Conservation (phyloP, 2,797 vertebrate genomes). For the Choloepus didactylus region DNA sequence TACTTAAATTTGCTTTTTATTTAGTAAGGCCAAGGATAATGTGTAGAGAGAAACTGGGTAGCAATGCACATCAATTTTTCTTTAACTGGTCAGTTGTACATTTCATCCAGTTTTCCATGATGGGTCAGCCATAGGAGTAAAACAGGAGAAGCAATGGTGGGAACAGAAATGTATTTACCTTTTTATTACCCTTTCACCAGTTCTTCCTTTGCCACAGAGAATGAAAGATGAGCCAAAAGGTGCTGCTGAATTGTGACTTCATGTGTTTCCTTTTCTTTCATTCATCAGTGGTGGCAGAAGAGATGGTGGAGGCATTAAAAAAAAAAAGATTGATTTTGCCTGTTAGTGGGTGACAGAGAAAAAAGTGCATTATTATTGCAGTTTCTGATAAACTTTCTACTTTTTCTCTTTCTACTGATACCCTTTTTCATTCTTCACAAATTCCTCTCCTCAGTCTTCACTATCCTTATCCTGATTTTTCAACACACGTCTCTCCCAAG, state of each 20-base stretch:
- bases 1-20: slow-evolving; percentile 31
- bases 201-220: slow-evolving; percentile 8
- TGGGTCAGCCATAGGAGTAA: neutral
- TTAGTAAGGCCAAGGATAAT: slow-evolving; percentile 50
- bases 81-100: neutral
- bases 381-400: slow-evolving; percentile 14
- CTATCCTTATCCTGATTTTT: slow-evolving; percentile 55
- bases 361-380: slow-evolving; percentile 29
- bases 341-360: slow-evolving; percentile 40
- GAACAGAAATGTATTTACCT: neutral
- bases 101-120: neutral
- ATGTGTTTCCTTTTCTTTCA: slow-evolving; percentile 37
- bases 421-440: slow-evolving; percentile 26
- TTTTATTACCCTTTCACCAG: slow-evolving; percentile 2
- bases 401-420: neutral
- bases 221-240: slow-evolving; percentile 9
- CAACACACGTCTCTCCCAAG: neutral
- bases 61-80: slow-evolving; percentile 10
- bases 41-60: slow-evolving; percentile 19
- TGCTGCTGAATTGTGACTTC: slow-evolving; percentile 33
- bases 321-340: neutral
- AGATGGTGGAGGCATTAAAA: neutral
- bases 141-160: neutral
- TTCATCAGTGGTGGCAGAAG: neutral
- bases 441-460: neutral